Evolutionary conservation across 2,797 vertebrate species (phyloP).

Genomic region (Sebastes reedi): DNA sequence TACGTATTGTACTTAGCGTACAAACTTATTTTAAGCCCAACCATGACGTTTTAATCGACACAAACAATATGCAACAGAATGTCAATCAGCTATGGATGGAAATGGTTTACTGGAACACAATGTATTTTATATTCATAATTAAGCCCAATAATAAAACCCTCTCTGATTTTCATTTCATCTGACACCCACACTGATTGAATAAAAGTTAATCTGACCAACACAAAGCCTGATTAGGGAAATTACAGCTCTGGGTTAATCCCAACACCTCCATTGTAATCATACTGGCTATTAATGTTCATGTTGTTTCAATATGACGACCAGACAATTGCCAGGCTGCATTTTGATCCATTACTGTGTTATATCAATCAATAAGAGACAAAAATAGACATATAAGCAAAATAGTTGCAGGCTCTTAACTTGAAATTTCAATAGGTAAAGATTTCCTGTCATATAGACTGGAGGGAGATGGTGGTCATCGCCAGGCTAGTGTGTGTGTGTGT

Average conservation of each 20-base stretch:
- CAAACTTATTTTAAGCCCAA: no score
- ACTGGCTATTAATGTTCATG: not conserved
- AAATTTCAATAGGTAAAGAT: constrained; percentile 11
- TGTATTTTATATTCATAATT: not conserved
- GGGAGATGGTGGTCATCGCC: not conserved
- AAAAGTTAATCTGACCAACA: not conserved
- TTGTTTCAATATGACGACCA: not conserved
- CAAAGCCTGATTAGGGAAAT: not conserved
- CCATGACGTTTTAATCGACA: not conserved
- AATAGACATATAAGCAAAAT: not conserved
- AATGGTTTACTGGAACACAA: not conserved
- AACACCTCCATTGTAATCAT: not conserved
- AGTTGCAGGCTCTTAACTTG: not conserved
- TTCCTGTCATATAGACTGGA: not conserved
- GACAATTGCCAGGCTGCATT: not conserved
- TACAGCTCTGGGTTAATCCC: not conserved
- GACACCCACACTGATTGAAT: not conserved
- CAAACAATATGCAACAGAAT: not conserved
- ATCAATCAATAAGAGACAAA: not conserved
- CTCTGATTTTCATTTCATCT: not conserved
- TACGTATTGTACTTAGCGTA: no score
- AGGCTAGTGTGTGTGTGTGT: not conserved
- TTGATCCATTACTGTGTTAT: not conserved
- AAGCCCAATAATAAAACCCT: not conserved
- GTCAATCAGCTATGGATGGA: not conserved